Percentiles rank a stretch among this genome's conserved stretches.
Conservation (phyloP, 2,113 vertebrate species). For the Dolichotis patagonum region DNA sequence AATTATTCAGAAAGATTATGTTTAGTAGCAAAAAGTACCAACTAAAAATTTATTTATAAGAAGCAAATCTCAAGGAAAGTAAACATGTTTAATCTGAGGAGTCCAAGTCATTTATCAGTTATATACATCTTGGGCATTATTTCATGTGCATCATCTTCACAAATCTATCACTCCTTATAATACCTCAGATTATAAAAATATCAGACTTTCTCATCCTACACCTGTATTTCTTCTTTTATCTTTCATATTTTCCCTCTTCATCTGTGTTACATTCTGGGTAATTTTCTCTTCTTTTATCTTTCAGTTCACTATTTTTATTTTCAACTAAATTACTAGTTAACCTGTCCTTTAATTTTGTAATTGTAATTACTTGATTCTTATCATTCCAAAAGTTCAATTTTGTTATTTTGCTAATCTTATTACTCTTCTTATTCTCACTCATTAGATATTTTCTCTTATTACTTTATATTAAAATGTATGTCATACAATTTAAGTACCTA, state of each 20-base stretch:
- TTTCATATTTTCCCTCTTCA: not conserved
- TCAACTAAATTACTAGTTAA: constrained; percentile 35
- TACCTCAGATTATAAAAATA: not conserved
- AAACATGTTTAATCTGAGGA: constrained; percentile 10
- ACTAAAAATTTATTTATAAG: not conserved
- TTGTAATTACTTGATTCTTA: not conserved
- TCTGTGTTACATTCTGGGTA: not conserved
- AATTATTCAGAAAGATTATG: not conserved
- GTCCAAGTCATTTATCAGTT: not conserved
- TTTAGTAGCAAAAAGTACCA: not conserved
- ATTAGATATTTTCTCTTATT: constrained; percentile 1
- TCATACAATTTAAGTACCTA: not conserved
- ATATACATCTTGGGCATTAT: not conserved
- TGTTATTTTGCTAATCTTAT: constrained; percentile 18
- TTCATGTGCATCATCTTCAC: not conserved
- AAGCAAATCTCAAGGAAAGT: constrained; percentile 36
- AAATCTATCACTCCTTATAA: not conserved
- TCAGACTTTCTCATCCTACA: not conserved
- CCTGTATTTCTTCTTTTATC: not conserved
- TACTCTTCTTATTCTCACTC: constrained; percentile 27
- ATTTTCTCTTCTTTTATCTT: constrained; percentile 25
- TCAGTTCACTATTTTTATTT: constrained; percentile 7
- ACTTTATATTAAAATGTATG: not conserved
- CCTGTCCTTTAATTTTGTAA: constrained; percentile 8
- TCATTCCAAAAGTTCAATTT: not conserved